Conservation (phyloP, 2,797 vertebrate genomes). For the Macropus fuliginosus region DNA sequence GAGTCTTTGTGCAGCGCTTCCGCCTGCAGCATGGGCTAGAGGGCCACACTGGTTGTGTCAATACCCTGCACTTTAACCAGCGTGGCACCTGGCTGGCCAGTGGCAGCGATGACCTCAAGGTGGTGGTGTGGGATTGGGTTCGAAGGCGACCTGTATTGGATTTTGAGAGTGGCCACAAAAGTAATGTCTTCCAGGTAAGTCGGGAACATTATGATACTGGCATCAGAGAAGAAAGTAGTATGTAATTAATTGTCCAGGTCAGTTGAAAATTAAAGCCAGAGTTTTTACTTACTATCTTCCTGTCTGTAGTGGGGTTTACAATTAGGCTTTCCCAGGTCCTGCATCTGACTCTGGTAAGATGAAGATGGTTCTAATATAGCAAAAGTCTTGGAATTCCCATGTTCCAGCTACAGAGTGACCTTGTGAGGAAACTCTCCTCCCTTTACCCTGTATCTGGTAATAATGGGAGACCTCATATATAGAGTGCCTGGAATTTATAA, state of each 20-base stretch:
- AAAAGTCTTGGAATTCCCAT: background rate
- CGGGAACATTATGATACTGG: background rate
- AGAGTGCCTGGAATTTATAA: conserved; percentile 4
- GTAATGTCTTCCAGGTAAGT: conserved; percentile 98
- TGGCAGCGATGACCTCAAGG: conserved; percentile 95
- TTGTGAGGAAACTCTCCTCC: conserved; percentile 5
- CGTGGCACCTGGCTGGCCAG: conserved; percentile 95
- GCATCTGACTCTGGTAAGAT: background rate
- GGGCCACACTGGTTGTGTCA: conserved; percentile 96
- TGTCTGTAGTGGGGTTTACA: background rate
- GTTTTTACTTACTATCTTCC: background rate
- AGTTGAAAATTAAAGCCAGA: background rate
- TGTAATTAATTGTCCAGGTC: background rate
- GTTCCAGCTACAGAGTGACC: background rate
- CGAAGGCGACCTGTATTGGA: conserved; percentile 90
- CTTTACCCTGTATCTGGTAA: conserved; percentile 1
- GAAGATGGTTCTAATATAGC: background rate
- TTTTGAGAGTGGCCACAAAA: conserved; percentile 97
- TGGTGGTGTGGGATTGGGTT: conserved; percentile 98
- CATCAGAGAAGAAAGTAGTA: conserved; percentile 20
- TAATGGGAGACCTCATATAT: background rate
- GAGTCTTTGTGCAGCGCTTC: conserved; percentile 94
- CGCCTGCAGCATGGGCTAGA: conserved; percentile 94
- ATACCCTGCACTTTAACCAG: conserved; percentile 98
- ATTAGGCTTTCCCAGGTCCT: background rate